Evolutionary conservation across 2,888 invertebrate species (phyloP), one percentile per base, ranked within the genome.

Genomic region (Melinaea marsaeus): DNA sequence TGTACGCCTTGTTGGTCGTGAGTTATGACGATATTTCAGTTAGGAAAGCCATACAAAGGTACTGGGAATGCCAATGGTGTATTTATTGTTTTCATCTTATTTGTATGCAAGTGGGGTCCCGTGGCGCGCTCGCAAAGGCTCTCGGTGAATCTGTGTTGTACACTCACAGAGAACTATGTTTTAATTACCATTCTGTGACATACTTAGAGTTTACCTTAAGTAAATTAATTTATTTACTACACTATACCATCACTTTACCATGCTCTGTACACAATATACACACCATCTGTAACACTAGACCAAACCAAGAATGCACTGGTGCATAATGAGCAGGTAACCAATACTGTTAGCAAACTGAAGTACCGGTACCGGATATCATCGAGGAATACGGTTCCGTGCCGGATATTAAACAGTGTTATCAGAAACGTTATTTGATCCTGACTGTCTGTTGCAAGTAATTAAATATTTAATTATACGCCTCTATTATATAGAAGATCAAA

Each of bases 381-480:
- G 75, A 73, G 67, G 71, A 72, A 71, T 63, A 74, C 70, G 69
- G 72, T 73, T 71, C 75, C 71, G 69, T 45, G 47, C 79, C 81
- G 81, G 80, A 83, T 79, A 83, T 83, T 82, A 75, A 79, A 67
- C 68, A 64, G 69, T 64, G 71, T 72, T 66, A 64, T 67, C 69
- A 71, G 72, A 69, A 74, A 73, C 69, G 74, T 68, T 71, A 71
- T 70, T 72, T 68, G 67, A 66, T 69, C 71, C 76, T 74, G 77
- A 22, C 22, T 22, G 22, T 22, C 76, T 66, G 13, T 51, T 22
- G 32, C 42, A 42, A 42, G 9, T 51, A 32, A 51, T 32, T 32
- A 51, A 51, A 32, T 51, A 51, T 32, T 32, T 51, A 9, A 51
- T 51, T 32, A 51, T 51, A 51, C 9, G 11, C 22, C 32, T n/a